A percentile compares a stretch with the other conserved stretches of the same genome.
Evolutionary conservation across 2,888 invertebrate genomes (phyloP).

Genomic region (Byasa hedistus): DNA sequence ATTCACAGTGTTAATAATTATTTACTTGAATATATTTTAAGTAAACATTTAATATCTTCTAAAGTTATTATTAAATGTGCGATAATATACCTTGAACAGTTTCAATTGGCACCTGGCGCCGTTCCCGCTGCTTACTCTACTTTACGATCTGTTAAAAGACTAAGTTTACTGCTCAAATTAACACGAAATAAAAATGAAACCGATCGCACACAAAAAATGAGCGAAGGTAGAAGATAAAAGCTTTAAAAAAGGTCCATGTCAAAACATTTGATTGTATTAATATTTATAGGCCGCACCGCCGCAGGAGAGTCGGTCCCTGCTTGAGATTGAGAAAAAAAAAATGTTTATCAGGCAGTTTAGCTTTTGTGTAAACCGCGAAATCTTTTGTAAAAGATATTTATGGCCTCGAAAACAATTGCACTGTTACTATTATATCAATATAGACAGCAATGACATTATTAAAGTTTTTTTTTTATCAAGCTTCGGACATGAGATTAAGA

Average conservation of each 20-base stretch:
- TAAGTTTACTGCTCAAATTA: slow-evolving; percentile 79
- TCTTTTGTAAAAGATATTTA: slow-evolving; percentile 78
- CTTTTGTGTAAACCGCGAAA: slow-evolving; percentile 79
- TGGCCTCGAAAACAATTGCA: slow-evolving; percentile 76
- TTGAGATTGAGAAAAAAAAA: slow-evolving; percentile 65
- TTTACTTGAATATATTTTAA: no score
- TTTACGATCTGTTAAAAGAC: slow-evolving; percentile 81
- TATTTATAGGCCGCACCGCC: slow-evolving; percentile 77
- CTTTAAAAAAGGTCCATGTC: slow-evolving; percentile 78
- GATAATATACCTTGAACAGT: slow-evolving; percentile 23
- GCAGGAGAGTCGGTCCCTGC: slow-evolving; percentile 64
- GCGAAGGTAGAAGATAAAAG: slow-evolving; percentile 77
- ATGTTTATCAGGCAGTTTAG: slow-evolving; percentile 78
- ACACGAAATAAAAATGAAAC: slow-evolving; percentile 79
- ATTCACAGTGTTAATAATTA: no score
- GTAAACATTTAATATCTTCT: neutral
- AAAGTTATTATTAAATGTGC: neutral
- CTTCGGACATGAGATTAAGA: slow-evolving; percentile 60
- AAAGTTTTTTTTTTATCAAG: slow-evolving; percentile 53
- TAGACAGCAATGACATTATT: slow-evolving; percentile 77
- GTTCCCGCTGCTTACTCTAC: slow-evolving; percentile 53
- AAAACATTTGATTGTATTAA: slow-evolving; percentile 81
- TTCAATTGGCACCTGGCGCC: slow-evolving; percentile 67
- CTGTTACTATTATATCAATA: slow-evolving; percentile 76
- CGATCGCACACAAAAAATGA: slow-evolving; percentile 73